Evolutionary conservation across 1,140 invertebrate genomes (phyloP), one percentile per base, ranked within the genome.

Genomic region (Eulimnadia texana): DNA sequence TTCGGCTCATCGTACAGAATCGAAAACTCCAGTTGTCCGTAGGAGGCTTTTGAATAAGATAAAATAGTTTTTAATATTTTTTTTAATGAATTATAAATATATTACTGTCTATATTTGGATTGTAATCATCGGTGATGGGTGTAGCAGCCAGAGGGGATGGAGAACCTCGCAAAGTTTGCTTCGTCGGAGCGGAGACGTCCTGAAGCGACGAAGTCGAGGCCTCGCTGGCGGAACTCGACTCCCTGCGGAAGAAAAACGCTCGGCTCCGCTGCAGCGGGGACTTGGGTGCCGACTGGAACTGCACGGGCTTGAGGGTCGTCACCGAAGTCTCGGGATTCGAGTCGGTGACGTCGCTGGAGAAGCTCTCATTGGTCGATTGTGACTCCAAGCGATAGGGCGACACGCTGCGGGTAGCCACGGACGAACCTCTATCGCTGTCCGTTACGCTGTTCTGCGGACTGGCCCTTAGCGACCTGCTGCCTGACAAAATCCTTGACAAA

Each of bases 1-100:
- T 81, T 82, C 11, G 77, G 73, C 62, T 83, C 82, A 65, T 90
- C 84, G 72, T 88, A 91, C n/a, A 82, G 78, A 42, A 92, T 70
- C 19, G 85, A 84, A 50, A 90, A 79, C 70, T 91, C 86, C 49
- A 92, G 55, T 3, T 66, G 69, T 59, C 77, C 78, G 25, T 74
- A 63, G 25, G 69, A 64, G 50, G 65, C 55, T 58, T 22, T 24
- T 16, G 29, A 58, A 58, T 33, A 50, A 29, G 49, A 58, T 29
- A 56, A 20, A 62, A n/a, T 10, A 19, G 60, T 10, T n/a, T n/a
- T n/a, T n/a, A n/a, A n/a, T n/a, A n/a, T n/a, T n/a, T n/a, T n/a
- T n/a, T n/a, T n/a, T n/a, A n/a, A n/a, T n/a, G n/a, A n/a, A n/a
- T n/a, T n/a, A n/a, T n/a, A n/a, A n/a, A n/a, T n/a, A n/a, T 42